phyloP scores from a whole-genome alignment of 2,113 vertebrate species.

The Amia ocellicauda region DNA sequence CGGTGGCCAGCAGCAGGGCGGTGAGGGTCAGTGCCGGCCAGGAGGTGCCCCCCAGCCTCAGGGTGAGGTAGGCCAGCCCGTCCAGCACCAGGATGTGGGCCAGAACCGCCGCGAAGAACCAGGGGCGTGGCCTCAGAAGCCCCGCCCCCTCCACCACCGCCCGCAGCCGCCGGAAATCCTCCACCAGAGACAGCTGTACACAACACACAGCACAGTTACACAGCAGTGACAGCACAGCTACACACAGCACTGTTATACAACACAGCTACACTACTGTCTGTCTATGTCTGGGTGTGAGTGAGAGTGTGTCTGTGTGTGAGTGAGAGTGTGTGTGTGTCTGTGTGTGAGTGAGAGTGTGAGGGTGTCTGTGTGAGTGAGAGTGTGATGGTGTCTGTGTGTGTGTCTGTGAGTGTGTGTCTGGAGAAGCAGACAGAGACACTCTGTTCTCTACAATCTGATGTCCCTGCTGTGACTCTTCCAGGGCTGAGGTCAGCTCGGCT shows the following conservation, averaged over 20 bases:
- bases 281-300: too few relatives aligned
- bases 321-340: not conserved
- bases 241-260: too few relatives aligned
- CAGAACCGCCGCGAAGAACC: constrained; percentile 63
- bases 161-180: constrained; percentile 70
- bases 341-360: not conserved
- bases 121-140: constrained; percentile 55
- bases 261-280: too few relatives aligned
- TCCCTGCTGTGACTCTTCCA: too few relatives aligned
- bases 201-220: too few relatives aligned
- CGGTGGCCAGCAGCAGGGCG: constrained; percentile 59
- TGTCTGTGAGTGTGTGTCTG: not conserved
- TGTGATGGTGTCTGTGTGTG: not conserved
- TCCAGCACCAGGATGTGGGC: constrained; percentile 71
- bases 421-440: too few relatives aligned
- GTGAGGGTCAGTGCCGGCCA: constrained; percentile 55
- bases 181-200: constrained; percentile 54
- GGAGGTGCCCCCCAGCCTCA: constrained; percentile 67
- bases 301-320: too few relatives aligned
- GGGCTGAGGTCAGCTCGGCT: too few relatives aligned
- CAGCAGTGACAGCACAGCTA: too few relatives aligned
- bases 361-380: constrained; percentile 7
- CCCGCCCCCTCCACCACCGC: constrained; percentile 61
- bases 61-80: constrained; percentile 59
- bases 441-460: too few relatives aligned